Base-by-base conservation (phyloP, 2,888 invertebrate genomes). In the Melinaea menophilus region DNA sequence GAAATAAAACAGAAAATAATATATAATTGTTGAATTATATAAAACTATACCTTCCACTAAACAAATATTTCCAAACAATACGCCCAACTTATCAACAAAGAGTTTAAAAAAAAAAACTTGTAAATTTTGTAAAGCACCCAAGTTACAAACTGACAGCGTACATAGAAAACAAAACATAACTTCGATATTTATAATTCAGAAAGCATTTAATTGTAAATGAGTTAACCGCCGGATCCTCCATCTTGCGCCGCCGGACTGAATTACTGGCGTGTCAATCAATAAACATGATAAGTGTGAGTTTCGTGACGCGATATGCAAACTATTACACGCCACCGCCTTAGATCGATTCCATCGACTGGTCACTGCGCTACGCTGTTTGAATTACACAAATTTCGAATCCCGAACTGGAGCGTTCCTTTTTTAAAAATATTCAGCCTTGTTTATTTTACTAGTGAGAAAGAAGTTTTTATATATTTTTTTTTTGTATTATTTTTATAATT, bases 221-320 rank as follows among this genome's bases (percentile, higher is more conserved):
- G 33, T 57, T 56, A 61, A 45, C 61, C 82, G 83, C 83, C 72
- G 2, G 5, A 64, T 68, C 73, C 68, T 69, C 48, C 71, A 61
- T 62, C 74, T 75, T 66, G 51, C 5, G n/a, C 70, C 61, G 5
- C 51, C 81, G 80, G 79, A 22, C 22, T 87, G 88, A 90, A 85
- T 87, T 90, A 89, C 83, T 84, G 81, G 85, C 86, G 85, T 89
- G 90, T 90, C 90, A 90, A 91, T 91, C 90, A 90, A 90, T 90
- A 90, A 89, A 88, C 89, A 87, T 88, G 88, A 90, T 90, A 90
- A 89, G 89, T 88, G 88, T 84, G 82, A 82, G 82, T 85, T 85
- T 84, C 88, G 88, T 90, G 88, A 85, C 77, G 78, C 84, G 88
- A 87, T 88, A 90, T 89, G 89, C 89, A 89, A 90, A 89, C 87